These are phyloP conservation scores for Loriculus beryllinus DNA, from an alignment of 2,797 vertebrate genomes.

Conservation along the genomic window DNA sequence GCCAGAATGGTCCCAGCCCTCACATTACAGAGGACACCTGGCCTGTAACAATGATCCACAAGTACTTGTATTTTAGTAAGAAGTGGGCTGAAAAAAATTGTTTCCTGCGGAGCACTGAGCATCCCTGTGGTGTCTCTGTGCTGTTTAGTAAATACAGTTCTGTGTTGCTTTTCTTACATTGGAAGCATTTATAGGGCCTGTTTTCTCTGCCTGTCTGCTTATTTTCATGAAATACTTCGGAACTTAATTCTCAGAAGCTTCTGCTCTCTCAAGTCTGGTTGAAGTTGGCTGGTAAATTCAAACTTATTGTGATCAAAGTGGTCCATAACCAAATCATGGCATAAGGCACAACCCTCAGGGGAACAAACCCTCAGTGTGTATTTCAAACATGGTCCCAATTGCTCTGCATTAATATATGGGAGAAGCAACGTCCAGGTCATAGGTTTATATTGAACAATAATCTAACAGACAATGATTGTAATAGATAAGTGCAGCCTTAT, in stretches of 20 bases:
- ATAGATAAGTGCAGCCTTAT: background rate
- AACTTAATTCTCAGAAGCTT: background rate
- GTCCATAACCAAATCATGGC: background rate
- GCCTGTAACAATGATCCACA: accelerated
- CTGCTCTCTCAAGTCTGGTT: background rate
- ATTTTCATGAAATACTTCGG: background rate
- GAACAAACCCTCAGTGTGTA: background rate
- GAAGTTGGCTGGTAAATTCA: background rate
- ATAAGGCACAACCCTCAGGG: background rate
- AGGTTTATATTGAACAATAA: background rate
- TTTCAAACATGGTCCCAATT: background rate
- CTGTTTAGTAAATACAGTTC: background rate
- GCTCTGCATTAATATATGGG: background rate
- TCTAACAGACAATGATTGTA: background rate
- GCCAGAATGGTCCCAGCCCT: background rate
- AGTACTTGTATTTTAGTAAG: background rate
- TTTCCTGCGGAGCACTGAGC: background rate
- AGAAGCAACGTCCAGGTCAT: background rate
- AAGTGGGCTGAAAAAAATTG: accelerated
- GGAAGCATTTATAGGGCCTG: background rate
- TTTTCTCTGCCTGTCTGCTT: background rate
- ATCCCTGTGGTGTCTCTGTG: background rate
- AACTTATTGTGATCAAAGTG: background rate
- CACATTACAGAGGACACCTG: background rate
- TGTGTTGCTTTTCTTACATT: background rate